Base-by-base conservation (phyloP, 1,140 invertebrate species). In the Gonatopus flavifemur region DNA sequence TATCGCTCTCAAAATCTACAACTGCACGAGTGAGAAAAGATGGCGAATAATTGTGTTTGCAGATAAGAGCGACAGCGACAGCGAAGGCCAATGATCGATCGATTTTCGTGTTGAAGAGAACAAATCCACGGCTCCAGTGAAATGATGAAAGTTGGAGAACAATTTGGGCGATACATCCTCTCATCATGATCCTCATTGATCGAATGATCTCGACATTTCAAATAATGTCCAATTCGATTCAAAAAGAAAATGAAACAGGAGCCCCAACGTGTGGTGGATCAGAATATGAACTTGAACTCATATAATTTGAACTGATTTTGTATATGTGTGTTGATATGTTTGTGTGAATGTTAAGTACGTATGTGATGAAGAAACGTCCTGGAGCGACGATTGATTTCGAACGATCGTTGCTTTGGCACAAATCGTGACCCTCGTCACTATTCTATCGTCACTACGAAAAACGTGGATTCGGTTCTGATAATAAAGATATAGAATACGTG, bases 41-140 rank as follows among this genome's bases (percentile, higher is more conserved):
- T 44, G 36, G 39, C 32, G 18, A 46, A 42, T 25, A 47, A 9
- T 48, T 25, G 45, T 43, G 42, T 52, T 85, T 87, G 49, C 83
- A 91, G 90, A 92, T 82, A 91, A 91, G 82, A 92, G 89, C 79
- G 90, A 93, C 83, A 92, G 89, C 81, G 90, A 93, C 81, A 91
- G 89, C 76, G 90, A 93, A 83, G 88, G 88, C 79, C 89, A 90
- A 80, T 91, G 84, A 85, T 59, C 52, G 39, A 44, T n/a, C n/a
- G n/a, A n/a, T n/a, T n/a, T n/a, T n/a, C 41, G 32, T 32, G 52
- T n/a, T 49, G 50, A 46, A 33, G 43, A 49, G 52, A 46, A 39
- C 46, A 37, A 49, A 50, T 45, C 46, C 46, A 39, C 51, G 44
- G 63, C 15, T 53, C 24, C 18, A 55, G 52, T 44, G n/a, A 41